Percentiles rank a stretch among this genome's conserved stretches.
phyloP scores from a whole-genome alignment of 2,113 vertebrate species.

The Heterotis niloticus region DNA sequence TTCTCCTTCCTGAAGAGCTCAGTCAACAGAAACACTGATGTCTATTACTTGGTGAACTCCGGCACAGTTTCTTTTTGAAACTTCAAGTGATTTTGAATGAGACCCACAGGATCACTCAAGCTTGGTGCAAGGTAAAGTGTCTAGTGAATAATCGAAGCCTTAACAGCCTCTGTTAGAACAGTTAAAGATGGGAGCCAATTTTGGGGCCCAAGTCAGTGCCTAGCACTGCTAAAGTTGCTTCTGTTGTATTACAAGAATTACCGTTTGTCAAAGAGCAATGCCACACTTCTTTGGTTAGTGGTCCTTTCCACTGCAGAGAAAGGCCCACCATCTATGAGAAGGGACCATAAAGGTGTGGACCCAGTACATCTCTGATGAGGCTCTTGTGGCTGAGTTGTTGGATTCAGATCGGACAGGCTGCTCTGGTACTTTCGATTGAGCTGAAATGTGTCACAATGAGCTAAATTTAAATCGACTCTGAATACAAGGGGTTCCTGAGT shows the following conservation, averaged over 20 bases:
- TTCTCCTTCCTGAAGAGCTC: neutral
- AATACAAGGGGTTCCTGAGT: too few relatives aligned
- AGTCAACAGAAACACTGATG: slow-evolving; percentile 31
- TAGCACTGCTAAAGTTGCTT: slow-evolving; percentile 70
- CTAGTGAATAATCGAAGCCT: slow-evolving; percentile 40
- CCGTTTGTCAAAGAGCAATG: slow-evolving; percentile 69
- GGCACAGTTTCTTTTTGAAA: slow-evolving; percentile 24
- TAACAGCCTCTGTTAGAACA: slow-evolving; percentile 40
- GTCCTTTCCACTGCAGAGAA: too few relatives aligned
- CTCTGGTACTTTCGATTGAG: too few relatives aligned
- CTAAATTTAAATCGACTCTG: too few relatives aligned
- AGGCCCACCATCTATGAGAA: slow-evolving; percentile 50
- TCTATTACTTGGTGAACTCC: slow-evolving; percentile 31
- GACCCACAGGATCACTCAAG: slow-evolving; percentile 37
- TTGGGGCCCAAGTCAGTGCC: slow-evolving; percentile 71
- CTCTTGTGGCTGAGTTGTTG: too few relatives aligned
- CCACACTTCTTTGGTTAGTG: too few relatives aligned
- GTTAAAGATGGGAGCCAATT: slow-evolving; percentile 65
- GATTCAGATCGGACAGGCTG: too few relatives aligned
- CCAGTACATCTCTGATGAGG: too few relatives aligned
- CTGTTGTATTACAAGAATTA: slow-evolving; percentile 68
- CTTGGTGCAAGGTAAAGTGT: slow-evolving; percentile 38
- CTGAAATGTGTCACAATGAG: too few relatives aligned
- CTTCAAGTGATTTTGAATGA: slow-evolving; percentile 42
- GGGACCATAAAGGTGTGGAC: too few relatives aligned